A percentile compares a stretch with the other conserved stretches of the same genome.
These are phyloP conservation scores for Procambarus clarkii DNA, from an alignment of 1,140 invertebrate genomes.

Conservation along the genomic window DNA sequence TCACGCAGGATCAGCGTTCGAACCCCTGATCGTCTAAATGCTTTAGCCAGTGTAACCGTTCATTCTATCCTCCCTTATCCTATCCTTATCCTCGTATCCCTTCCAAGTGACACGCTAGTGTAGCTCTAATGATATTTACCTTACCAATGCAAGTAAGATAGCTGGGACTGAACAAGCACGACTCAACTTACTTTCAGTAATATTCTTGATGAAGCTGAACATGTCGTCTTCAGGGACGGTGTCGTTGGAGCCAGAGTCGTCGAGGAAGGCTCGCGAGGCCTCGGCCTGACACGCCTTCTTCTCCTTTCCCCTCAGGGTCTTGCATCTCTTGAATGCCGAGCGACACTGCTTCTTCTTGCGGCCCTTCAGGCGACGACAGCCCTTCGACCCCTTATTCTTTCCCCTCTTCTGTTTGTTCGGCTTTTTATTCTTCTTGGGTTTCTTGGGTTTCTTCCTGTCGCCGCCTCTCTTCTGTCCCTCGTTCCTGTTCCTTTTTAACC, in stretches of 20 bases:
- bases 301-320: background rate
- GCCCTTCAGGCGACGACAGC: constrained; percentile 20
- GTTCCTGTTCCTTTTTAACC: background rate
- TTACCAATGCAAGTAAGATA: too few species aligned
- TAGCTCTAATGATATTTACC: too few species aligned
- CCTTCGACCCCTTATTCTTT: background rate
- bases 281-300: constrained; percentile 16
- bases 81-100: too few species aligned
- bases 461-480: background rate
- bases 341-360: background rate
- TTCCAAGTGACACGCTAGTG: too few species aligned
- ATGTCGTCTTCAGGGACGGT: background rate
- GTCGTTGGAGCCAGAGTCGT: too few species aligned
- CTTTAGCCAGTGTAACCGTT: too few species aligned
- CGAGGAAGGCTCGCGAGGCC: background rate
- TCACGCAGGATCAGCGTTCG: too few species aligned
- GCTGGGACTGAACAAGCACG: too few species aligned
- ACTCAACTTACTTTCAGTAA: constrained; percentile 16
- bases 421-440: background rate
- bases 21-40: too few species aligned
- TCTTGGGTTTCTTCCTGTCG: background rate
- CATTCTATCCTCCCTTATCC: too few species aligned
- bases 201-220: constrained; percentile 27
- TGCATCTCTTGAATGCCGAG: background rate
- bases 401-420: background rate